Conservation (phyloP, 2,797 vertebrate genomes). For the Enteromius treurensis region DNA sequence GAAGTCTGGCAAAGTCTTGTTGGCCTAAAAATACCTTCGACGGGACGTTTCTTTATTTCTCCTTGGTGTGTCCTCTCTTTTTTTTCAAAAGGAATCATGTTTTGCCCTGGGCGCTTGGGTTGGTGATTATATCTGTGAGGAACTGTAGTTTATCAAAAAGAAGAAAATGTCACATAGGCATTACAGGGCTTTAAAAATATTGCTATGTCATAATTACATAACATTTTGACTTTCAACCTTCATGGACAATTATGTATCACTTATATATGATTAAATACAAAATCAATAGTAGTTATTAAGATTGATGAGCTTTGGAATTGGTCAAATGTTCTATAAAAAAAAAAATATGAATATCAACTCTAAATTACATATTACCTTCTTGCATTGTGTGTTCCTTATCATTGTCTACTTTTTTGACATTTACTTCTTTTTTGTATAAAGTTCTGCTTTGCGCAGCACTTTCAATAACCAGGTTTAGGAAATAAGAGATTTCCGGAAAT, state of each 20-base stretch:
- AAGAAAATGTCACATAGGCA: neutral
- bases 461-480: neutral
- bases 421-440: neutral
- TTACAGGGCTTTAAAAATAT: neutral
- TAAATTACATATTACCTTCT: too few species aligned
- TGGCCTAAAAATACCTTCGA: neutral
- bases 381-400: neutral
- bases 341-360: too few species aligned
- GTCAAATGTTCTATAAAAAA: too few species aligned
- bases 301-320: too few species aligned
- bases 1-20: neutral
- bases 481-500: neutral
- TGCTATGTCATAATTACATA: neutral
- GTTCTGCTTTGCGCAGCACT: neutral
- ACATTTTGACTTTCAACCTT: too few species aligned
- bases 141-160: constrained; percentile 13
- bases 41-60: constrained; percentile 6
- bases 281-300: too few species aligned
- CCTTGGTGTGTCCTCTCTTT: constrained; percentile 3
- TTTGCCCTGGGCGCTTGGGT: neutral
- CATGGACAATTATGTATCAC: too few species aligned
- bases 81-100: constrained; percentile 11
- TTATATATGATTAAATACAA: too few species aligned
- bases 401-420: neutral
- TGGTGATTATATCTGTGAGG: neutral